Conservation (phyloP, 2,113 vertebrate genomes). For the Labeo rohita region DNA sequence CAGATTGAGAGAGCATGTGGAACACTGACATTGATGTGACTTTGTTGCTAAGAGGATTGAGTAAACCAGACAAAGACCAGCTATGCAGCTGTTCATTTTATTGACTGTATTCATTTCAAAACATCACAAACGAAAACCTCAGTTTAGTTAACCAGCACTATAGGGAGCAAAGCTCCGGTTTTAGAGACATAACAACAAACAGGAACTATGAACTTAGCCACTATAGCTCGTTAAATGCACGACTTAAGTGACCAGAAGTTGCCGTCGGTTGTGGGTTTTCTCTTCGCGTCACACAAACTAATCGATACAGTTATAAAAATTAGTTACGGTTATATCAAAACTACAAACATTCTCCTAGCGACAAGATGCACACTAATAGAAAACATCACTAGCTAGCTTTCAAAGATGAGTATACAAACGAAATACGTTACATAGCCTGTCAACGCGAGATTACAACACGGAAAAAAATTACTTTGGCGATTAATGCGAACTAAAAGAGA, state of each 20-base stretch:
- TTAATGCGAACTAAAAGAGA: background rate
- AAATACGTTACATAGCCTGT: background rate
- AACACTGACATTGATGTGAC: conserved; percentile 14
- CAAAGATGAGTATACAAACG: background rate
- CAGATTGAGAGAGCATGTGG: conserved; percentile 1
- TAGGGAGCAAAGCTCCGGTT: background rate
- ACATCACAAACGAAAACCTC: background rate
- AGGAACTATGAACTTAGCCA: background rate
- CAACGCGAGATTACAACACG: background rate
- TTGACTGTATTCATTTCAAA: background rate
- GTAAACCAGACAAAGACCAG: background rate
- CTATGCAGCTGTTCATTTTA: background rate
- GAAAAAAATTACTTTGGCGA: background rate
- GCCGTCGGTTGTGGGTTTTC: background rate
- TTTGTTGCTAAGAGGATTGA: conserved; percentile 16
- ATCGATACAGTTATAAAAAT: background rate
- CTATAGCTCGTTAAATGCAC: background rate
- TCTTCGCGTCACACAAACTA: background rate
- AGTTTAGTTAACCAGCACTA: background rate
- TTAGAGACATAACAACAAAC: background rate
- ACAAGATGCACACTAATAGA: background rate
- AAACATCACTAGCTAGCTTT: conserved; percentile 9
- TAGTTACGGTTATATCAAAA: background rate
- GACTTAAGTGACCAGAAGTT: background rate
- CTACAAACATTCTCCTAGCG: background rate